Evolutionary conservation across 1,140 invertebrate genomes (phyloP).

Genomic region (Portunus trituberculatus): DNA sequence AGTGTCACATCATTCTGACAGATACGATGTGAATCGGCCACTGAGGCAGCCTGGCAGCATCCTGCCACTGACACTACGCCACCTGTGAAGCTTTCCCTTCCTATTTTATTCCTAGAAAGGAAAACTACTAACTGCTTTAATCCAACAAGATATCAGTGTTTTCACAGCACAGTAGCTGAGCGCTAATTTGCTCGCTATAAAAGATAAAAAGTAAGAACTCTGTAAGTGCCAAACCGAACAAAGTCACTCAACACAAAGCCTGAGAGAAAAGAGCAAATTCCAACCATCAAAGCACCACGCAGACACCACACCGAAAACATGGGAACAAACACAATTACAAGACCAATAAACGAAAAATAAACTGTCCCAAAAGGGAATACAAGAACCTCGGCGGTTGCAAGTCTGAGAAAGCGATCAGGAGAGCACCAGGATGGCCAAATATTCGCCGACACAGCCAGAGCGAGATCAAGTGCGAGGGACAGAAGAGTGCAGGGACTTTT

Average conservation of each 20-base stretch:
- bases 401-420: slow-evolving; percentile 1
- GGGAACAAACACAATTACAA: not conserved
- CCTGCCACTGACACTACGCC: too few relatives aligned
- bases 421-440: not conserved
- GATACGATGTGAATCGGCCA: too few relatives aligned
- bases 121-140: too few relatives aligned
- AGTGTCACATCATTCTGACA: too few relatives aligned
- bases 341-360: not conserved
- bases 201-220: not conserved
- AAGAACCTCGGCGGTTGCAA: not conserved
- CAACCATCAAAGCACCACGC: not conserved
- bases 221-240: not conserved
- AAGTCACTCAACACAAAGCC: not conserved
- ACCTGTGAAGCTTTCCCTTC: too few relatives aligned
- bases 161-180: too few relatives aligned
- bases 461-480: not conserved
- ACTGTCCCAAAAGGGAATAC: not conserved
- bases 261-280: not conserved
- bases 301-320: not conserved
- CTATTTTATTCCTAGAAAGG: too few relatives aligned
- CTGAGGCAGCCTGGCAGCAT: too few relatives aligned
- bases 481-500: not conserved
- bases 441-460: not conserved
- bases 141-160: too few relatives aligned
- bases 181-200: too few relatives aligned